Conservation (phyloP, 2,888 invertebrate genomes). For the Hybos culiciformis region DNA sequence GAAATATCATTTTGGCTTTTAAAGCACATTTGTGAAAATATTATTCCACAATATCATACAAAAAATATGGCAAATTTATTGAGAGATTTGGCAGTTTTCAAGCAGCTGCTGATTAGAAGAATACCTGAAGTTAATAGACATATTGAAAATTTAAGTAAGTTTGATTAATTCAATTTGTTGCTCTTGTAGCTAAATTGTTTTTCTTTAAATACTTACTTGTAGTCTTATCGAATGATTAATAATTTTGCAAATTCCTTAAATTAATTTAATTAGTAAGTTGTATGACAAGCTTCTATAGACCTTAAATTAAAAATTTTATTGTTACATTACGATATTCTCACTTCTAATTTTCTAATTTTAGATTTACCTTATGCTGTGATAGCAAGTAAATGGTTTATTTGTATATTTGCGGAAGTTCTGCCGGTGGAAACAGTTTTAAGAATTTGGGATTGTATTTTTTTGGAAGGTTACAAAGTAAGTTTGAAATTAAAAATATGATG, state of each 20-base stretch:
- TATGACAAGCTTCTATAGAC: no score
- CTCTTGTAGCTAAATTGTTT: no score
- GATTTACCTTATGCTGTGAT: conserved; percentile 82
- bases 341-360: conserved; percentile 17
- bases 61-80: conserved; percentile 80
- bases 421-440: conserved; percentile 88
- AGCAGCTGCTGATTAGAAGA: conserved; percentile 69
- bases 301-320: background rate
- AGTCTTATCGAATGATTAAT: no score
- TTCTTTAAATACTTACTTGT: no score
- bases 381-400: conserved; percentile 92
- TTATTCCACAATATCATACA: conserved; percentile 80
- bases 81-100: conserved; percentile 78
- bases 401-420: conserved; percentile 82
- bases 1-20: conserved; percentile 88
- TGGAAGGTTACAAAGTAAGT: conserved; percentile 69
- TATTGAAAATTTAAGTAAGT: conserved; percentile 55
- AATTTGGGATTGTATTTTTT: conserved; percentile 92
- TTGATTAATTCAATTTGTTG: no score
- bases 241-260: background rate
- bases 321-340: background rate
- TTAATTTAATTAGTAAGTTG: background rate
- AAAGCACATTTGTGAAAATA: conserved; percentile 73
- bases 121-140: conserved; percentile 71
- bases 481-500: background rate